These are phyloP conservation scores for Corythornis cristatus DNA, from an alignment of 2,113 vertebrate genomes.

Conservation along the genomic window DNA sequence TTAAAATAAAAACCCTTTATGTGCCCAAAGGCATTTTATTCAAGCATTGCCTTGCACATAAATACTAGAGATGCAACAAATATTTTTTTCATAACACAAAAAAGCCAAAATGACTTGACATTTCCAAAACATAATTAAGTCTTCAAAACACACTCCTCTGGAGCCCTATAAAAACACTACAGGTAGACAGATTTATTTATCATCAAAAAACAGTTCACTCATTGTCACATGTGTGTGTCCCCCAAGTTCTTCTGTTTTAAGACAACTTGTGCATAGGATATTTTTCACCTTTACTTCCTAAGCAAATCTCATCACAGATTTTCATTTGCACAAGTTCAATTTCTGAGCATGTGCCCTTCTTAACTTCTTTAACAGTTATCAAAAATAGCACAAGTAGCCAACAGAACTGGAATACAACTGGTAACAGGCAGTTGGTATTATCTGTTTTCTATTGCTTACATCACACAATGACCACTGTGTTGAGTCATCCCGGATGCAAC, in stretches of 20 bases:
- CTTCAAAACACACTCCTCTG: conserved; percentile 22
- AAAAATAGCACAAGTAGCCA: conserved; percentile 36
- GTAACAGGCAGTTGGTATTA: not conserved
- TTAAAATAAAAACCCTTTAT: not conserved
- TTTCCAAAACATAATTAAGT: conserved; percentile 55
- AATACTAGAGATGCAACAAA: not conserved
- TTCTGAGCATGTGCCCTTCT: not conserved
- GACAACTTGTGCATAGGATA: conserved; percentile 21
- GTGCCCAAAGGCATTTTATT: not conserved
- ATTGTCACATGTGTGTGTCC: no score
- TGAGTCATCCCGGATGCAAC: not conserved
- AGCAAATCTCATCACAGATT: conserved; percentile 51
- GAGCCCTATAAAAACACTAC: conserved; percentile 62
- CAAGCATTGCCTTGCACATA: not conserved
- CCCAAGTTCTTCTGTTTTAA: conserved; percentile 28
- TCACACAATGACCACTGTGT: not conserved
- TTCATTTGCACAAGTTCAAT: conserved; percentile 41
- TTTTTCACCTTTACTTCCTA: conserved; percentile 42
- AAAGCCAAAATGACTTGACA: conserved; percentile 57
- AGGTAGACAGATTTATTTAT: conserved; percentile 55
- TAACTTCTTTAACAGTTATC: not conserved
- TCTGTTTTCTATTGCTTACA: not conserved
- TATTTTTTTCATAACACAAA: conserved; percentile 55
- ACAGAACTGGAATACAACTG: not conserved
- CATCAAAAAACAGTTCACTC: conserved; percentile 55